Percentiles rank a stretch among this genome's conserved stretches.
Evolutionary conservation across 2,797 vertebrate genomes (phyloP).

Genomic region (Leptoclinus maculatus): DNA sequence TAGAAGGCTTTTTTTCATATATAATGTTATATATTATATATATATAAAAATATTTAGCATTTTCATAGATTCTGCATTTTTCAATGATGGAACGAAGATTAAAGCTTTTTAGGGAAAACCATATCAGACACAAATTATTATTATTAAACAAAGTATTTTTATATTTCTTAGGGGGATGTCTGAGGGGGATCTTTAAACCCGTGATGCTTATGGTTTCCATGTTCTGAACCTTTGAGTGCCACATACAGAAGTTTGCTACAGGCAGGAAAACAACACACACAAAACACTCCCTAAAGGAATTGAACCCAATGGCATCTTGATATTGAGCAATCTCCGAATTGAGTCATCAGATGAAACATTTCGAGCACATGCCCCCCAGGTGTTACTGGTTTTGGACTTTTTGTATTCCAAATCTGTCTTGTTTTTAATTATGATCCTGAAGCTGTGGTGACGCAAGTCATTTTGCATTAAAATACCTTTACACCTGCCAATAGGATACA

Average conservation of each 20-base stretch:
- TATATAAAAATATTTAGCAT: too few species aligned
- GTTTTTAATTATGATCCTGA: neutral
- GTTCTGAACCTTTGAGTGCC: neutral
- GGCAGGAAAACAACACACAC: neutral
- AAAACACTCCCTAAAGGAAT: neutral
- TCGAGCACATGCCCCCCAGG: neutral
- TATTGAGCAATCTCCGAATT: conserved; percentile 16
- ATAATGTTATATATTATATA: too few species aligned
- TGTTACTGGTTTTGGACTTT: neutral
- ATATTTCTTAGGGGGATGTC: neutral
- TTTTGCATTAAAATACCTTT: neutral
- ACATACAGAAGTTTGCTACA: neutral
- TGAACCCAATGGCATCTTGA: conserved; percentile 17
- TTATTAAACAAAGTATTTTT: neutral
- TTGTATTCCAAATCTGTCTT: neutral
- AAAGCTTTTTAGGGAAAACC: neutral
- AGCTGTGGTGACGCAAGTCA: neutral
- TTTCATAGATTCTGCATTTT: too few species aligned
- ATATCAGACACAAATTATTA: neutral
- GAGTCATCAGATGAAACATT: conserved; percentile 7
- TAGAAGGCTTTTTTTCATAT: neutral
- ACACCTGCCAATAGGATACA: neutral
- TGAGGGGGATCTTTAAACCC: neutral
- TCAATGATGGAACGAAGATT: neutral
- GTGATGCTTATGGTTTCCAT: neutral